Evolutionary conservation across 2,888 invertebrate genomes (phyloP).

Genomic region (Morinoia aosen): DNA sequence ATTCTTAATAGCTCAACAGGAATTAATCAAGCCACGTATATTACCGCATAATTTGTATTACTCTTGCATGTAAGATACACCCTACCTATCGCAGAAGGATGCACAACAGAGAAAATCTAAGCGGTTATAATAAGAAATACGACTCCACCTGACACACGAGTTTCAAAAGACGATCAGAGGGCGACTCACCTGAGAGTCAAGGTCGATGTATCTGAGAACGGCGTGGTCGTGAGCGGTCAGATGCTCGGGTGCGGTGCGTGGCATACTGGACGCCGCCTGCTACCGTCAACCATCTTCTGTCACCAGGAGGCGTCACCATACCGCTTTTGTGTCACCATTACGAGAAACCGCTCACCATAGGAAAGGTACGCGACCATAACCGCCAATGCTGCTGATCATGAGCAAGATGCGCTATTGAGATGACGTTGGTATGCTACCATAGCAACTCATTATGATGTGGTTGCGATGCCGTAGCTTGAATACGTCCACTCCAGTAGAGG

Average conservation of each 20-base stretch:
- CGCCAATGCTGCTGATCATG: background rate
- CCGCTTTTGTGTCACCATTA: slow-evolving; percentile 38
- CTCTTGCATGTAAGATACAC: background rate
- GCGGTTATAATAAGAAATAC: background rate
- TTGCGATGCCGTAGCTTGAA: background rate
- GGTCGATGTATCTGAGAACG: slow-evolving; percentile 39
- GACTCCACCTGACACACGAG: background rate
- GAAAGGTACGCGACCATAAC: background rate
- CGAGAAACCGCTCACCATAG: background rate
- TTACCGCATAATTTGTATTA: background rate
- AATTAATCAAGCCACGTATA: background rate
- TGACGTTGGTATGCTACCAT: background rate
- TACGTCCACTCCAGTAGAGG: background rate
- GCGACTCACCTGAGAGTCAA: slow-evolving; percentile 38
- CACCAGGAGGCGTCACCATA: slow-evolving; percentile 27
- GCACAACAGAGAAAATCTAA: background rate
- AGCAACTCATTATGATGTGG: background rate
- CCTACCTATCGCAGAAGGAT: background rate
- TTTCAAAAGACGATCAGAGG: background rate
- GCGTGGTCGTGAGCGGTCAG: slow-evolving; percentile 35
- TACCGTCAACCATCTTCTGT: slow-evolving; percentile 40
- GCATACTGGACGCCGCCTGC: slow-evolving; percentile 46
- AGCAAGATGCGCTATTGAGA: background rate
- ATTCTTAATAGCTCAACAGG: background rate
- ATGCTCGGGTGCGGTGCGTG: slow-evolving; percentile 34